Evolutionary conservation across 2,113 vertebrate species (phyloP).

Genomic region (Ptilonorhynchus violaceus): DNA sequence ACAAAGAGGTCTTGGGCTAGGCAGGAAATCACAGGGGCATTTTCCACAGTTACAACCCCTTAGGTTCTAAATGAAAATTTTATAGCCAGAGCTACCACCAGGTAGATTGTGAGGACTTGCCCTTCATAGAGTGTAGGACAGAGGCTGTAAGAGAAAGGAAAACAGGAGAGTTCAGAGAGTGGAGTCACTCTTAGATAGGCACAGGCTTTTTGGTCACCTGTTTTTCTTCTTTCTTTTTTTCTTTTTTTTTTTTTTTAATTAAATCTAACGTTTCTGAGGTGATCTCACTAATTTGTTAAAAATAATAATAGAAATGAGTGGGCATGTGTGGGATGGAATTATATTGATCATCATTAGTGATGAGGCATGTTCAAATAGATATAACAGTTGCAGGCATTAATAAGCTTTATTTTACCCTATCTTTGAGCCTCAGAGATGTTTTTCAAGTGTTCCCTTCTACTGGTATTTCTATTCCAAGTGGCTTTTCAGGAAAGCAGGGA

Average conservation of each 20-base stretch:
- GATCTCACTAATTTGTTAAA: slow-evolving; percentile 32
- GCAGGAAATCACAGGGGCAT: neutral
- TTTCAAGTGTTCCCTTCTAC: slow-evolving; percentile 1
- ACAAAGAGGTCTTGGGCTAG: slow-evolving; percentile 11
- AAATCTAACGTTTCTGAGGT: neutral
- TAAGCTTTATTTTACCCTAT: slow-evolving; percentile 23
- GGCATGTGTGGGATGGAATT: slow-evolving; percentile 32
- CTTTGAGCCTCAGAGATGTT: slow-evolving; percentile 31
- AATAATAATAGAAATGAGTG: slow-evolving; percentile 45
- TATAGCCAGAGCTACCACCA: neutral
- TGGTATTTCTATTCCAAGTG: neutral
- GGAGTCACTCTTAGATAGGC: neutral
- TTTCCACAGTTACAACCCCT: neutral
- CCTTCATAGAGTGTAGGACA: neutral
- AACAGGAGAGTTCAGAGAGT: neutral
- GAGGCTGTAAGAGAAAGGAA: neutral
- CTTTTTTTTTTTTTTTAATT: neutral
- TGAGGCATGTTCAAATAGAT: slow-evolving; percentile 9
- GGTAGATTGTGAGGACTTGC: neutral
- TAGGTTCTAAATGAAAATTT: neutral
- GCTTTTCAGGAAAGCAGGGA: neutral
- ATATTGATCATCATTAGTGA: slow-evolving; percentile 7
- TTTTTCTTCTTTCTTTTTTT: neutral
- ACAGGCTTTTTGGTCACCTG: slow-evolving; percentile 12
- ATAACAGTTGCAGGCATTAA: neutral